A percentile compares a stretch with the other conserved stretches of the same genome.
Evolutionary conservation across 2,113 vertebrate genomes (phyloP).

Genomic region (Phaetusa simplex): DNA sequence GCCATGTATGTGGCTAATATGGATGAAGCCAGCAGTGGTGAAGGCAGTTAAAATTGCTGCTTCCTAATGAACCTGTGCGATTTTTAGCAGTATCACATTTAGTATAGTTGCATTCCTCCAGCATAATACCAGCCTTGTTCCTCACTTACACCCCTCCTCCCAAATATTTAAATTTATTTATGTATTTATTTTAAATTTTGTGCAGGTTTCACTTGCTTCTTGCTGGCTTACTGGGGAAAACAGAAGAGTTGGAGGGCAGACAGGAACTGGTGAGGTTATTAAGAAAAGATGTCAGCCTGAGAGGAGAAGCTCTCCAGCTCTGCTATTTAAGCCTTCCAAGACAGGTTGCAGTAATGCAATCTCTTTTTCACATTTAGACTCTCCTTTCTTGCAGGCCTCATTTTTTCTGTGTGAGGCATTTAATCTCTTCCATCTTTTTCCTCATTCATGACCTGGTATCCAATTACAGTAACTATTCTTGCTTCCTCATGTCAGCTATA

Average conservation of each 20-base stretch:
- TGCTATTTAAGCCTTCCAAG: slow-evolving; percentile 3
- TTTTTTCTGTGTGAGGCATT: slow-evolving; percentile 34
- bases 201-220: not conserved
- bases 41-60: not conserved
- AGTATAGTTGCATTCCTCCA: not conserved
- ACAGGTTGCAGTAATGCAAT: slow-evolving; percentile 23
- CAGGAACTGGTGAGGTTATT: not conserved
- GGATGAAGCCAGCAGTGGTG: not conserved
- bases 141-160: not conserved
- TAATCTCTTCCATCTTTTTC: slow-evolving; percentile 57
- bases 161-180: not conserved
- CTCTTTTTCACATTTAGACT: slow-evolving; percentile 10
- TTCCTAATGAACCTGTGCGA: not conserved
- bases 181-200: not conserved
- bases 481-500: slow-evolving; percentile 27
- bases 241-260: not conserved
- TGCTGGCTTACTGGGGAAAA: not conserved
- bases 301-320: not conserved
- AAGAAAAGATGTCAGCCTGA: not conserved
- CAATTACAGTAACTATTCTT: slow-evolving; percentile 64
- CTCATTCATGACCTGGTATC: slow-evolving; percentile 45
- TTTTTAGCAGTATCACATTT: not conserved
- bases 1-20: not conserved
- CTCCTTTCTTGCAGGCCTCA: not conserved
- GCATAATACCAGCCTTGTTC: not conserved